These are phyloP conservation scores for Amphipoea lucens DNA, from an alignment of 2,888 invertebrate genomes.

Conservation along the genomic window DNA sequence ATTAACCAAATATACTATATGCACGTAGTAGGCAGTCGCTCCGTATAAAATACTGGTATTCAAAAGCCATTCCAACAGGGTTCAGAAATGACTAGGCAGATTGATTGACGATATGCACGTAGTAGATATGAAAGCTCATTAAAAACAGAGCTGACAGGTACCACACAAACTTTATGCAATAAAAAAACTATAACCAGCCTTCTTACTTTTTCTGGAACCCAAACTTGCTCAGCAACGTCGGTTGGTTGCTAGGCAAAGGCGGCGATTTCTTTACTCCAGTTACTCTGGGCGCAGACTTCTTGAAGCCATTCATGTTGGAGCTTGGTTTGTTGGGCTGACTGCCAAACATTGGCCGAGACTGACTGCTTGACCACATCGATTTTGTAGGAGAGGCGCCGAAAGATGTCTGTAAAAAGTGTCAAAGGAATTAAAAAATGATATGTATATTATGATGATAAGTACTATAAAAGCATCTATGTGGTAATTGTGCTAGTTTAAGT, in stretches of 20 bases:
- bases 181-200: neutral
- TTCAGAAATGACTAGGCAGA: too few relatives aligned
- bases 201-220: conserved; percentile 92
- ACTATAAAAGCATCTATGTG: too few relatives aligned
- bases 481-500: too few relatives aligned
- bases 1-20: neutral
- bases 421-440: too few relatives aligned
- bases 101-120: neutral
- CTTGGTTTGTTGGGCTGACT: conserved; percentile 52
- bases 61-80: too few relatives aligned
- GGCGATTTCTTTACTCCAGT: conserved; percentile 76
- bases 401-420: conserved; percentile 70
- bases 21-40: too few relatives aligned
- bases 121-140: neutral
- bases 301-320: conserved; percentile 62
- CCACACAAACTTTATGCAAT: neutral
- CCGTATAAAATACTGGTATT: too few relatives aligned
- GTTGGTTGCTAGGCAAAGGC: conserved; percentile 86
- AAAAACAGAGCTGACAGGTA: neutral
- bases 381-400: conserved; percentile 73
- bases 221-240: conserved; percentile 92
- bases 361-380: conserved; percentile 61
- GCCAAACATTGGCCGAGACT: conserved; percentile 35
- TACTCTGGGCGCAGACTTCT: conserved; percentile 75
- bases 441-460: too few relatives aligned